phyloP scores from a whole-genome alignment of 2,888 invertebrate species.

The Proisotoma minuta region DNA sequence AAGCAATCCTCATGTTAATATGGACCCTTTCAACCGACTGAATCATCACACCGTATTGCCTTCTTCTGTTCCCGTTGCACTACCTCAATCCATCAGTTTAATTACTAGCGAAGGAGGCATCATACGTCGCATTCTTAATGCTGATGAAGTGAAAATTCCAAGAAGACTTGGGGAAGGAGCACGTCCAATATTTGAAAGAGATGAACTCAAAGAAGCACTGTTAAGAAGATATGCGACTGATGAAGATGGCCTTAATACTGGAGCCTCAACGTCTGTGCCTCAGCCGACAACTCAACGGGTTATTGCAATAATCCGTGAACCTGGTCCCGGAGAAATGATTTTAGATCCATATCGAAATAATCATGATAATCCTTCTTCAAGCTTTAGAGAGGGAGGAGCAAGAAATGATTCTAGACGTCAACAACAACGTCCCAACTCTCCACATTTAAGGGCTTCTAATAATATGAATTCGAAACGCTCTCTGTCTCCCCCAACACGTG shows the following conservation, averaged over 20 bases:
- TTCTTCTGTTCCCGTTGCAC: background rate
- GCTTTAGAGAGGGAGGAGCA: background rate
- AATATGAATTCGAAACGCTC: background rate
- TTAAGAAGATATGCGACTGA: constrained; percentile 33
- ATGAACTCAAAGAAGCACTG: constrained; percentile 42
- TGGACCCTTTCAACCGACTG: constrained; percentile 6
- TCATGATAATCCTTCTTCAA: background rate
- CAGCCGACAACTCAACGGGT: constrained; percentile 37
- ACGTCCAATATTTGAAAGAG: constrained; percentile 44
- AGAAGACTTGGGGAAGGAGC: constrained; percentile 40
- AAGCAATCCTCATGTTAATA: constrained; percentile 9
- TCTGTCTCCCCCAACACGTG: background rate
- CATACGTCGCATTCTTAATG: constrained; percentile 40
- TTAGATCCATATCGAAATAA: too few species aligned
- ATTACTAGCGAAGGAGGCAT: constrained; percentile 34
- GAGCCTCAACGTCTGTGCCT: constrained; percentile 21
- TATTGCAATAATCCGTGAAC: constrained; percentile 44
- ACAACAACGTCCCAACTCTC: background rate
- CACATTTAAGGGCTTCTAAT: background rate
- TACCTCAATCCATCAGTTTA: constrained; percentile 26
- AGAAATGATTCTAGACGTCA: background rate
- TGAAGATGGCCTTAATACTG: constrained; percentile 38
- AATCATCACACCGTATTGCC: background rate
- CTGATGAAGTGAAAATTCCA: constrained; percentile 44
- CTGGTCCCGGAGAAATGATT: constrained; percentile 14